Evolutionary conservation across 2,888 invertebrate species (phyloP).

Genomic region (Coelopa pilipes): DNA sequence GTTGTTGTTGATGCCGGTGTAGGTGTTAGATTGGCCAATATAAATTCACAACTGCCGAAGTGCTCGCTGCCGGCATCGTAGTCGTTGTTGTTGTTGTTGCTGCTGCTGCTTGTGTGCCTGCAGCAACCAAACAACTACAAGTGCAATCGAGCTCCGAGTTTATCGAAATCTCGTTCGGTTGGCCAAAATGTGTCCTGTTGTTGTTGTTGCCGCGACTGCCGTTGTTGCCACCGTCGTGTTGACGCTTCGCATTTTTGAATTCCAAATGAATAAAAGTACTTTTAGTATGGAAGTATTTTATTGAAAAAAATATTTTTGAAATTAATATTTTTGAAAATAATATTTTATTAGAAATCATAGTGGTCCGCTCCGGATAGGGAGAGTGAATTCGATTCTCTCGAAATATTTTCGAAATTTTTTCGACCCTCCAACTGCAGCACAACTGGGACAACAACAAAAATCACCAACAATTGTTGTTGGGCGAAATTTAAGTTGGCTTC

Average conservation of each 20-base stretch:
- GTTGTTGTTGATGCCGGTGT: constrained; percentile 26
- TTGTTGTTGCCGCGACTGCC: no score
- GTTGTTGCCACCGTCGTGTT: no score
- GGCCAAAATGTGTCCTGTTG: constrained; percentile 14
- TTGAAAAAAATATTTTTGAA: constrained; percentile 5
- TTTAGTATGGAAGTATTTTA: not conserved
- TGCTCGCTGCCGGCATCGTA: not conserved
- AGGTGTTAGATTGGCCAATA: constrained; percentile 41
- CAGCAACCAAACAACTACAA: not conserved
- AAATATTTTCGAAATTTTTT: not conserved
- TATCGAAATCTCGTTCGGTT: constrained; percentile 8
- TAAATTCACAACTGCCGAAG: constrained; percentile 31
- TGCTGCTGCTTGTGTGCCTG: not conserved
- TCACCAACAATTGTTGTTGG: not conserved
- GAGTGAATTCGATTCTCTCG: no score
- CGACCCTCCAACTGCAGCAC: not conserved
- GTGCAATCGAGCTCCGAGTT: constrained; percentile 10
- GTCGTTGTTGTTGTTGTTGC: no score
- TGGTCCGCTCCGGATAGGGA: no score
- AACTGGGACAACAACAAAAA: not conserved
- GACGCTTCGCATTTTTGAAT: not conserved
- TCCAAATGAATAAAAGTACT: not conserved
- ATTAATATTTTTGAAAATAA: not conserved
- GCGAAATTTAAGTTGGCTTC: not conserved
- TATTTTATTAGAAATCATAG: no score